Conservation (phyloP, 2,888 invertebrate species). For the Polyommatus iphigenia region DNA sequence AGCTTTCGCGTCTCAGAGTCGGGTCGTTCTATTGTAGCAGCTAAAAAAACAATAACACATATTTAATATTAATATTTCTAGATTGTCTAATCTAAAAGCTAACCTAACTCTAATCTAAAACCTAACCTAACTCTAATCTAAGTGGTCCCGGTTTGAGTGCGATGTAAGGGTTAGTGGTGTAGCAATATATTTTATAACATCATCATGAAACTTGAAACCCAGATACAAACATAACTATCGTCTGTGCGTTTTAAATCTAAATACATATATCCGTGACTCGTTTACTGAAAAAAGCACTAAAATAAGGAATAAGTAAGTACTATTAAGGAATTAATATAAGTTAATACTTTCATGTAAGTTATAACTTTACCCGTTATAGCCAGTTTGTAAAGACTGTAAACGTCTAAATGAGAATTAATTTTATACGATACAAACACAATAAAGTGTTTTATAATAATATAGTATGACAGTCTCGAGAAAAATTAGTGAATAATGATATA, state of each 20-base stretch:
- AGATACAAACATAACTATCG: not conserved
- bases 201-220: not conserved
- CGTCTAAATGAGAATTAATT: not conserved
- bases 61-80: slow-evolving; percentile 13
- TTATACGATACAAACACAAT: not conserved
- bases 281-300: not conserved
- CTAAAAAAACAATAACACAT: slow-evolving; percentile 76
- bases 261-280: not conserved
- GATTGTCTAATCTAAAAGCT: not conserved
- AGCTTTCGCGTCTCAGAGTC: slow-evolving; percentile 80
- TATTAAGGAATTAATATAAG: no score
- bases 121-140: not conserved
- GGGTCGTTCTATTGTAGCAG: slow-evolving; percentile 91
- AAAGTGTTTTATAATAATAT: no score
- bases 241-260: not conserved
- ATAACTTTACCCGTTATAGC: not conserved
- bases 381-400: not conserved
- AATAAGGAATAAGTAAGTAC: no score
- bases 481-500: no score
- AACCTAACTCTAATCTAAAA: not conserved
- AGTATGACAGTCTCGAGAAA: no score
- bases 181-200: not conserved
- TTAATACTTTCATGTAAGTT: not conserved
- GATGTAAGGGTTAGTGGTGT: not conserved
- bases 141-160: not conserved